Conservation (phyloP, 2,797 vertebrate species). For the Amniataba percoides region DNA sequence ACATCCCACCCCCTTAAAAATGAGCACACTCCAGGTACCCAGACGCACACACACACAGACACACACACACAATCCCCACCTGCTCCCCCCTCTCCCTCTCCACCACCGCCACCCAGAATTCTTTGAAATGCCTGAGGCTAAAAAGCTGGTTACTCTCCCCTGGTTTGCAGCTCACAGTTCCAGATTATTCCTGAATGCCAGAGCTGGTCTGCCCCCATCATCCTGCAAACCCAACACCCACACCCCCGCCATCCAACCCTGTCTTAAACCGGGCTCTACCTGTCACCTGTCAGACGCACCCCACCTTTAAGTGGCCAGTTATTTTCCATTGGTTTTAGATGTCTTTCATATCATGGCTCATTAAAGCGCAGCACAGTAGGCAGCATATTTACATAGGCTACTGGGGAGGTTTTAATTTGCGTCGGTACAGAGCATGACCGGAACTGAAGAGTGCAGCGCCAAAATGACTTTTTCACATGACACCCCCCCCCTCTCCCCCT, state of each 20-base stretch:
- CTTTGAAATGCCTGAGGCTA: slow-evolving; percentile 83
- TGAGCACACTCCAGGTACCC: slow-evolving; percentile 61
- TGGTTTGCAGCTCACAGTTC: slow-evolving; percentile 78
- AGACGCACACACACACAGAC: slow-evolving; percentile 33
- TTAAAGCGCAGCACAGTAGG: slow-evolving; percentile 87
- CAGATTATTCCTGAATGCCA: slow-evolving; percentile 82
- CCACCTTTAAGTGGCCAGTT: slow-evolving; percentile 86
- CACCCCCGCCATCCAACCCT: slow-evolving; percentile 49
- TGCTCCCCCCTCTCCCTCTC: slow-evolving; percentile 55
- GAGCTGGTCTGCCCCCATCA: slow-evolving; percentile 69
- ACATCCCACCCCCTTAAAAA: slow-evolving; percentile 71
- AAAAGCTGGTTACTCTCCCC: slow-evolving; percentile 81
- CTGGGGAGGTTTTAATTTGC: slow-evolving; percentile 88
- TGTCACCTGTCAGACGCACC: slow-evolving; percentile 86
- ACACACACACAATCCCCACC: slow-evolving; percentile 52
- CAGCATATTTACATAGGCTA: slow-evolving; percentile 88
- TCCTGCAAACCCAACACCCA: slow-evolving; percentile 43
- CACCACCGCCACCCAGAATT: slow-evolving; percentile 71
- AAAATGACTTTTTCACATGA: slow-evolving; percentile 87
- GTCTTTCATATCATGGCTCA: slow-evolving; percentile 91
- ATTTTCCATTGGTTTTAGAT: slow-evolving; percentile 86
- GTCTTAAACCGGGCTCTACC: slow-evolving; percentile 77
- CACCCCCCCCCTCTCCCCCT: slow-evolving; percentile 49
- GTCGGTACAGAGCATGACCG: slow-evolving; percentile 88
- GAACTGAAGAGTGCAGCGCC: slow-evolving; percentile 86